These are phyloP conservation scores for Pangasius sanitwongsei DNA, from an alignment of 2,797 vertebrate species.

Conservation along the genomic window DNA sequence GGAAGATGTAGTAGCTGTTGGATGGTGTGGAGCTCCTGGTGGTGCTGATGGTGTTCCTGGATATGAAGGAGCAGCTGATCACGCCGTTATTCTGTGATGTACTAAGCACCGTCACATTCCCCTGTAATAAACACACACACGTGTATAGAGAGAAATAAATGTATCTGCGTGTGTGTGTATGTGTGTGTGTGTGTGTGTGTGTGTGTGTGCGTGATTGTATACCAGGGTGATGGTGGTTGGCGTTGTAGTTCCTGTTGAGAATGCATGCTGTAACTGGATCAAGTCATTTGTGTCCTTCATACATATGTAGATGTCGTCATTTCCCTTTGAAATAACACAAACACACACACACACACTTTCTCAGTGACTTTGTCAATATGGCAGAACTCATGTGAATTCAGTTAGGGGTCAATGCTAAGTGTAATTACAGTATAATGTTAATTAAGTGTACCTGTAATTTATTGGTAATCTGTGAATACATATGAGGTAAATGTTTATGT, in stretches of 20 bases:
- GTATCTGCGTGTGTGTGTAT: neutral
- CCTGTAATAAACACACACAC: slow-evolving; percentile 62
- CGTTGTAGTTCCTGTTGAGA: slow-evolving; percentile 61
- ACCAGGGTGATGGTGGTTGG: slow-evolving; percentile 67
- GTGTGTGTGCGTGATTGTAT: slow-evolving; percentile 35
- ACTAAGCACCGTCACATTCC: slow-evolving; percentile 63
- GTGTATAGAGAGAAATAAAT: neutral
- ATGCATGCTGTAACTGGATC: slow-evolving; percentile 68
- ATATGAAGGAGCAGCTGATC: slow-evolving; percentile 77
- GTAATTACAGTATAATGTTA: neutral
- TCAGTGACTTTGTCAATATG: neutral
- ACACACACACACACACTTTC: neutral
- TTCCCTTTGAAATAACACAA: slow-evolving; percentile 65
- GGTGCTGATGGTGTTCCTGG: slow-evolving; percentile 69
- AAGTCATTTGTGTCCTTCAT: slow-evolving; percentile 42
- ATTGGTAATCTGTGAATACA: neutral
- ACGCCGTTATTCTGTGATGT: slow-evolving; percentile 60
- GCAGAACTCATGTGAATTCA: neutral
- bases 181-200: neutral
- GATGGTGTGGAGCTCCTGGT: slow-evolving; percentile 49
- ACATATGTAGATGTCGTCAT: slow-evolving; percentile 81
- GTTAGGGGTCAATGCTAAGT: neutral
- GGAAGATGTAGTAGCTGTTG: slow-evolving; percentile 69
- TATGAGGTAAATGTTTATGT: neutral
- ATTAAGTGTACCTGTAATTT: neutral